These are phyloP conservation scores for Ruditapes philippinarum DNA, from an alignment of 1,140 invertebrate genomes.

Conservation along the genomic window DNA sequence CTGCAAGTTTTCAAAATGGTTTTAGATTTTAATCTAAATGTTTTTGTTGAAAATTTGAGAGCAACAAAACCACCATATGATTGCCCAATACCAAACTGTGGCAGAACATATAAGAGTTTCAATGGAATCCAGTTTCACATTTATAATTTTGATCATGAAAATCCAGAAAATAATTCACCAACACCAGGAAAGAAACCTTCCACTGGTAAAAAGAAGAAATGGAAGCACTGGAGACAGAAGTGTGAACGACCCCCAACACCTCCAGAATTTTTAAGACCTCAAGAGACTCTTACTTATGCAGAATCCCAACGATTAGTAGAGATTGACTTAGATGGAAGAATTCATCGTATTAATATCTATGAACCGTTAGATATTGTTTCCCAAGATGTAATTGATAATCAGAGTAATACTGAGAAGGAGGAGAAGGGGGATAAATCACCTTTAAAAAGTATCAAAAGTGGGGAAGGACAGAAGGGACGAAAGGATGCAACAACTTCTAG, in stretches of 20 bases:
- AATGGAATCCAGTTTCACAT: constrained; percentile 95
- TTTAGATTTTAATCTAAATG: constrained; percentile 93
- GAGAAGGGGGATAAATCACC: constrained; percentile 84
- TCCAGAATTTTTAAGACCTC: constrained; percentile 83
- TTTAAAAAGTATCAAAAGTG: constrained; percentile 73
- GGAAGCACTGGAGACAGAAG: constrained; percentile 81
- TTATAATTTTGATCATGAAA: constrained; percentile 93
- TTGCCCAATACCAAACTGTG: constrained; percentile 94
- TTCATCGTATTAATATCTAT: constrained; percentile 87
- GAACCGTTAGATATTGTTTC: constrained; percentile 87
- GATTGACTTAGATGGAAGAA: constrained; percentile 92
- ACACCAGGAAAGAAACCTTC: constrained; percentile 74
- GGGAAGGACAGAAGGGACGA: constrained; percentile 78
- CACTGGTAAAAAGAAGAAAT: constrained; percentile 78
- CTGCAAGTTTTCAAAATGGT: constrained; percentile 88
- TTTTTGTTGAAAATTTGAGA: constrained; percentile 93
- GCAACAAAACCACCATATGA: constrained; percentile 94
- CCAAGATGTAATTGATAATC: constrained; percentile 86
- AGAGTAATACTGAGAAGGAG: constrained; percentile 85
- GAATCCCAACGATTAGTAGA: constrained; percentile 94
- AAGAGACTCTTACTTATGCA: constrained; percentile 90
- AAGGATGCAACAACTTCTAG: constrained; percentile 78
- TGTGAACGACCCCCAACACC: constrained; percentile 85
- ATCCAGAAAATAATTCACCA: constrained; percentile 82
- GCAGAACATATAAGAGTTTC: constrained; percentile 94